phyloP scores from a whole-genome alignment of 2,113 vertebrate species.

The Mohoua ochrocephala region DNA sequence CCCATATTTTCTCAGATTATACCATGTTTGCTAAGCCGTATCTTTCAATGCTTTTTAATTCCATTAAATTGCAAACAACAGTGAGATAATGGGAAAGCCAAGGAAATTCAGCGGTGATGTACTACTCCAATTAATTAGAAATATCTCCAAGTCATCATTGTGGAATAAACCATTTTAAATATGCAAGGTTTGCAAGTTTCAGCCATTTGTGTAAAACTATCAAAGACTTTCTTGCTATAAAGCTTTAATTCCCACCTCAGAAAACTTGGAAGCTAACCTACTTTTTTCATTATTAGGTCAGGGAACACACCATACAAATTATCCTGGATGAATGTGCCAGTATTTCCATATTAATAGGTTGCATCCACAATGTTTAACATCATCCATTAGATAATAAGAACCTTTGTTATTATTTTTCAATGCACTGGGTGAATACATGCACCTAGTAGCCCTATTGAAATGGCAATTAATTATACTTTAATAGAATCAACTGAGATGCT shows the following conservation, averaged over 20 bases:
- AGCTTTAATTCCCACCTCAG: neutral
- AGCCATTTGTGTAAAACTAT: neutral
- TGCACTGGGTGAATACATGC: neutral
- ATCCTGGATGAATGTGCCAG: neutral
- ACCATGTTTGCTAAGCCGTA: neutral
- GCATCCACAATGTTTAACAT: neutral
- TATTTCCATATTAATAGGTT: constrained; percentile 5
- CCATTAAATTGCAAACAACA: neutral
- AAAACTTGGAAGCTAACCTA: constrained; percentile 13
- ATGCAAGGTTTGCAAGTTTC: constrained; percentile 22
- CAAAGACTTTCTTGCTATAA: neutral
- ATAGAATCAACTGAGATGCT: neutral
- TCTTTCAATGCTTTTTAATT: neutral
- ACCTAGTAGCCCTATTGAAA: neutral
- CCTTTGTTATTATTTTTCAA: neutral
- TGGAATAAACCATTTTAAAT: neutral
- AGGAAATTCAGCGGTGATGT: neutral
- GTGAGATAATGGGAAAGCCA: neutral
- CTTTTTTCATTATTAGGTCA: constrained; percentile 6
- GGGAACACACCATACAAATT: neutral
- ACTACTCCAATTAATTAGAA: constrained; percentile 1
- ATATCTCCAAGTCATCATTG: neutral
- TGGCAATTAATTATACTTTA: neutral
- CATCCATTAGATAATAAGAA: neutral
- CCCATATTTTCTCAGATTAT: neutral